These are phyloP conservation scores for Callithrix jacchus DNA, from an alignment of 2,113 vertebrate genomes.

Conservation along the genomic window DNA sequence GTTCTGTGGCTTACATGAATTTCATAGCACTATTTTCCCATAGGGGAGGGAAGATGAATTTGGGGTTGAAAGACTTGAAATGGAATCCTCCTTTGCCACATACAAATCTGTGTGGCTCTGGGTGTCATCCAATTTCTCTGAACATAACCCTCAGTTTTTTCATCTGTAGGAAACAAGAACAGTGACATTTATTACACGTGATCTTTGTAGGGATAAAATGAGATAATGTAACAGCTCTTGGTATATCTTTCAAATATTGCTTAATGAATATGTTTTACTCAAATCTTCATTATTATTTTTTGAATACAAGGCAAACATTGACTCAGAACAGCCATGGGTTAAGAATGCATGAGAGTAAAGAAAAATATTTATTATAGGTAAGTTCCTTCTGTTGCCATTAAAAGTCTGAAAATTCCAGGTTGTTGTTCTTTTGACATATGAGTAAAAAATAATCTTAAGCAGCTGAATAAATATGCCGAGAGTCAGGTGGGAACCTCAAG, in stretches of 20 bases:
- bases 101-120: neutral
- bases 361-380: neutral
- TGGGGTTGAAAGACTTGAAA: neutral
- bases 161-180: neutral
- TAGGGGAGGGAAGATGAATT: neutral
- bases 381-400: neutral
- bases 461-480: slow-evolving; percentile 68
- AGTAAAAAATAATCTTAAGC: slow-evolving; percentile 57
- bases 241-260: neutral
- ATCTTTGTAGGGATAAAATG: neutral
- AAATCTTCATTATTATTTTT: neutral
- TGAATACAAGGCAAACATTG: neutral
- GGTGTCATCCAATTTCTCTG: slow-evolving; percentile 1
- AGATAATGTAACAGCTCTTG: neutral
- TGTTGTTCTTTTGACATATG: slow-evolving; percentile 34
- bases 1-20: neutral
- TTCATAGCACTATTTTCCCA: neutral
- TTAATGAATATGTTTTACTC: neutral
- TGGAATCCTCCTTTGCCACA: neutral
- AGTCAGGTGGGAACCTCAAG: slow-evolving; percentile 50
- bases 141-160: neutral
- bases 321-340: neutral
- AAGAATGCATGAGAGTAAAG: neutral
- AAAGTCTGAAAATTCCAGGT: slow-evolving; percentile 62
- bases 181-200: neutral